Conservation (phyloP, 2,113 vertebrate genomes). For the Ardeotis arabs region DNA sequence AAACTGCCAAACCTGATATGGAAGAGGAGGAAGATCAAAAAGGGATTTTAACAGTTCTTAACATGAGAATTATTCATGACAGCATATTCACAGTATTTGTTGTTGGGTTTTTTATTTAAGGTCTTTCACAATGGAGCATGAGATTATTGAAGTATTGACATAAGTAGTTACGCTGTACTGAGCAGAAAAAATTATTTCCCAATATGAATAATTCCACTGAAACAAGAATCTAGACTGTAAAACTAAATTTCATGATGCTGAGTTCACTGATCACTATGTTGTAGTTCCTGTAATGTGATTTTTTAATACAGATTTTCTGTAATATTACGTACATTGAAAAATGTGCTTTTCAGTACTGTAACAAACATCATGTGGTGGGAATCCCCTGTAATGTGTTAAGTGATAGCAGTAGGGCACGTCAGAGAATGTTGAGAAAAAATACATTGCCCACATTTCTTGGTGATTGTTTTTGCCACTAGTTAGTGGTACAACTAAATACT, state of each 20-base stretch:
- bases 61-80: conserved; percentile 69
- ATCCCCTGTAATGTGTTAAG: conserved; percentile 58
- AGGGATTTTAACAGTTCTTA: conserved; percentile 82
- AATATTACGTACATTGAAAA: conserved; percentile 70
- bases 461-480: conserved; percentile 58
- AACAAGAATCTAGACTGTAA: conserved; percentile 59
- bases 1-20: conserved; percentile 81
- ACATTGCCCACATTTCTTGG: conserved; percentile 44
- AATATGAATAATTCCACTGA: conserved; percentile 60
- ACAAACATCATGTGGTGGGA: conserved; percentile 67
- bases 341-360: conserved; percentile 74
- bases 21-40: conserved; percentile 75
- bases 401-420: conserved; percentile 50
- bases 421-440: conserved; percentile 62
- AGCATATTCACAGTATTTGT: conserved; percentile 66
- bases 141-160: conserved; percentile 66
- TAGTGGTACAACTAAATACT: conserved; percentile 66
- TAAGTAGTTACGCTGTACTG: conserved; percentile 63
- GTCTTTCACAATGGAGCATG: conserved; percentile 75
- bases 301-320: conserved; percentile 68
- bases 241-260: conserved; percentile 64
- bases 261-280: conserved; percentile 63
- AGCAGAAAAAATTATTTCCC: conserved; percentile 62
- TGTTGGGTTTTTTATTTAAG: conserved; percentile 63
- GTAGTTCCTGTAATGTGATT: conserved; percentile 72